Conservation (phyloP, 2,888 invertebrate genomes). For the Spisula solida region DNA sequence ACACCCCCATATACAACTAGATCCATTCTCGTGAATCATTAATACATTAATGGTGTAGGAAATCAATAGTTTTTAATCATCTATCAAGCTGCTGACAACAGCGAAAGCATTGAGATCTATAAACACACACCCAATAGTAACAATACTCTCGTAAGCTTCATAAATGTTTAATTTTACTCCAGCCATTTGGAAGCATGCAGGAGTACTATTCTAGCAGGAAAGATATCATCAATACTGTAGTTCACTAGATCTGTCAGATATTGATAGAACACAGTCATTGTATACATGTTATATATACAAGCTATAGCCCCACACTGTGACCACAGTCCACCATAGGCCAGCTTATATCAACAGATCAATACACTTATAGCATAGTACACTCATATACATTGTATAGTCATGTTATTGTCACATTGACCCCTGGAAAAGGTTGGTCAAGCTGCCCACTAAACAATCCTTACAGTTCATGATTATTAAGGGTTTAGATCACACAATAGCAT, state of each 20-base stretch:
- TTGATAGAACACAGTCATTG: neutral
- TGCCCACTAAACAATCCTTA: neutral
- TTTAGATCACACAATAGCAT: too few species aligned
- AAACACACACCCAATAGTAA: neutral
- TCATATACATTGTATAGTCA: too few species aligned
- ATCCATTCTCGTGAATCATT: conserved; percentile 9
- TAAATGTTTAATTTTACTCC: neutral
- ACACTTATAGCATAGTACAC: too few species aligned
- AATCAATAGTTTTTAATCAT: conserved; percentile 26
- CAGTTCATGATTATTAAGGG: too few species aligned
- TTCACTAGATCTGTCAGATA: neutral
- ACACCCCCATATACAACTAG: conserved; percentile 4
- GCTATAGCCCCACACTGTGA: too few species aligned
- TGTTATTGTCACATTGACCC: neutral
- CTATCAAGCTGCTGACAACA: conserved; percentile 9
- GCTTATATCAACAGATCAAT: neutral
- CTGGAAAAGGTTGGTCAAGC: neutral
- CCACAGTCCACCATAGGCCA: too few species aligned
- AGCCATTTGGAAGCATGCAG: neutral
- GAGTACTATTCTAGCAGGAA: neutral
- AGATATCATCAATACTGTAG: too few species aligned
- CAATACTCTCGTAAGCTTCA: neutral
- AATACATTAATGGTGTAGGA: neutral
- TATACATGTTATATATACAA: too few species aligned
- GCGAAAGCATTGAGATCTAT: neutral